These are phyloP conservation scores for Oxyscelio sp. DNA, from an alignment of 2,888 invertebrate species.

Conservation along the genomic window DNA sequence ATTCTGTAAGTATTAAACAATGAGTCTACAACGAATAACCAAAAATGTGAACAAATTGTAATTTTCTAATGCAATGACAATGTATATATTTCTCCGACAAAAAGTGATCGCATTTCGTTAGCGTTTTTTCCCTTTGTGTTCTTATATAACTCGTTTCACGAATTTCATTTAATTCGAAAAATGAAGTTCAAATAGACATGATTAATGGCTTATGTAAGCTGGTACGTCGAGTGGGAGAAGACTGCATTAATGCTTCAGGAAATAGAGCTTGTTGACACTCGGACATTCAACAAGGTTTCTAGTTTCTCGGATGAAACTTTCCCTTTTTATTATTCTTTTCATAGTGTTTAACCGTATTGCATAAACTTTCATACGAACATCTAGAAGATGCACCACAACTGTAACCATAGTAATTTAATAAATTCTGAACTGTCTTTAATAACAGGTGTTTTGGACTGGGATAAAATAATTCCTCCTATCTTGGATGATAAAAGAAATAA, in stretches of 20 bases:
- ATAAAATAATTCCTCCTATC: conserved; percentile 18
- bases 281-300: conserved; percentile 80
- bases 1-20: no score
- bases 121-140: background rate
- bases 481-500: conserved; percentile 29
- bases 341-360: conserved; percentile 36
- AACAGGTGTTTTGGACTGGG: conserved; percentile 30
- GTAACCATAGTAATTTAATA: conserved; percentile 54
- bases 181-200: conserved; percentile 57
- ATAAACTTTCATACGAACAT: conserved; percentile 60
- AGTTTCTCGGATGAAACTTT: conserved; percentile 77
- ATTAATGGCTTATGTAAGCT: conserved; percentile 57
- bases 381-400: conserved; percentile 44
- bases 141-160: conserved; percentile 36
- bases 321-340: conserved; percentile 70
- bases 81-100: background rate
- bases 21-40: no score
- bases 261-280: conserved; percentile 76
- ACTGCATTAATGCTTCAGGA: conserved; percentile 67
- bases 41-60: no score
- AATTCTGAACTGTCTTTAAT: conserved; percentile 53
- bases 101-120: conserved; percentile 36
- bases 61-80: no score
- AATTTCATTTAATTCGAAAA: conserved; percentile 49
- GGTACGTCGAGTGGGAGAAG: conserved; percentile 56